Base-by-base conservation (phyloP, 2,888 invertebrate species). In the Luffia ferchaultella region DNA sequence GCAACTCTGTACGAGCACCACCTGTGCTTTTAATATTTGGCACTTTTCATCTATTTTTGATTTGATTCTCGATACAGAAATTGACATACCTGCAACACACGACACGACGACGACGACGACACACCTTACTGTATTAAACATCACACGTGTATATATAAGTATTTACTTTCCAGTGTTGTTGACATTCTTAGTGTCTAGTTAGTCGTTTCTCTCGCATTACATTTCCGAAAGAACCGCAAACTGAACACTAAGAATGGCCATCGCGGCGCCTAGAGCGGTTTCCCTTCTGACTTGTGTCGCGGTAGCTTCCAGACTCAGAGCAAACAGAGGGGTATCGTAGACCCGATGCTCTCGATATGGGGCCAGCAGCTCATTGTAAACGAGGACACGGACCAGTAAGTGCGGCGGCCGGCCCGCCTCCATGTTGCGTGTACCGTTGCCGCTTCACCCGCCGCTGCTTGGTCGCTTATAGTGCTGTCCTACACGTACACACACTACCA, bases 321-420 rank as follows among this genome's bases (percentile, higher is more conserved):
- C 88, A 95, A 94, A 91, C 93, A 93, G 89, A 92, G 93, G 88
- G 95, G 95, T 90, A 94, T 95, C 90, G 93, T 95, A 91, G 95
- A 96, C 90, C 96, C 95, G 88, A 95, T 96, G 95, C 93, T 96
- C 88, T 94, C 93, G 87, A 96, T 96, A 88, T 96, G 96, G 96
- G 96, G 95, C 87, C 95, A 96, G 88, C 95, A 95, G 90, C 93
- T 95, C 89, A 94, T 95, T 89, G 93, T 95, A 86, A 95, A 94
- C 91, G 95, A 95, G 91, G 95, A 96, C 88, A 94, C 95, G 79
- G 93, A 94, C 88, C 95, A 95, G 95, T 96, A 93, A 93, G 95
- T 94, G 77, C 72, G 45, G 18, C 45, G 48, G 30, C n/a, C 41
- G 17, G 18, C 46, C 46, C 20, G 20, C 16, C n/a, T 46, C 20